phyloP scores from a whole-genome alignment of 2,888 invertebrate species.

The Lutraria lutraria region DNA sequence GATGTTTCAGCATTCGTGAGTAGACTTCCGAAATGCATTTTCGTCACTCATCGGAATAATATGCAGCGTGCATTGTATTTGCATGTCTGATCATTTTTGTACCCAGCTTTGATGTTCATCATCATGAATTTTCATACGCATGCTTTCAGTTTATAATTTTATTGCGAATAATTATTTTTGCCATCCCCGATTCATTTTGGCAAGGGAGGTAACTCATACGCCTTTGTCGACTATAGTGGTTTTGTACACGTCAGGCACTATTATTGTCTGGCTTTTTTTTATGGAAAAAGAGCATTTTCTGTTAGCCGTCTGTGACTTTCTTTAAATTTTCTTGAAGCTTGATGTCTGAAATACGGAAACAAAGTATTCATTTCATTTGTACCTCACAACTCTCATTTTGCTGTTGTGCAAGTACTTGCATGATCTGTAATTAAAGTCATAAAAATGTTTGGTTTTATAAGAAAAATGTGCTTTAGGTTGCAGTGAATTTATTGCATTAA shows the following conservation, averaged over 20 bases:
- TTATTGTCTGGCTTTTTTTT: background rate
- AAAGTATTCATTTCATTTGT: conserved; percentile 27
- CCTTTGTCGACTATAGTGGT: background rate
- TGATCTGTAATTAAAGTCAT: conserved; percentile 15
- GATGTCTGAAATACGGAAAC: background rate
- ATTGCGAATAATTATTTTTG: conserved; percentile 2
- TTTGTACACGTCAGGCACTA: background rate
- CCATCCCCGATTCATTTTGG: background rate
- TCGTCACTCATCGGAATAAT: background rate
- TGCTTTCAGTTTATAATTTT: background rate
- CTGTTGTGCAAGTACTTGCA: conserved; percentile 25
- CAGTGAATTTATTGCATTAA: conserved; percentile 32
- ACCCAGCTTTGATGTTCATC: background rate
- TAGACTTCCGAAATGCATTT: background rate
- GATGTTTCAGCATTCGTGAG: background rate
- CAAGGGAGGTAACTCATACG: conserved; percentile 42
- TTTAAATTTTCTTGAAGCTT: background rate
- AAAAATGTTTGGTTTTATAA: background rate
- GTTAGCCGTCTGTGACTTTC: background rate
- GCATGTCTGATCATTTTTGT: background rate
- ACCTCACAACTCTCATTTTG: background rate
- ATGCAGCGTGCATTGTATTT: background rate
- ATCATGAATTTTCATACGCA: background rate
- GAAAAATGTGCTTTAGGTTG: conserved; percentile 17
- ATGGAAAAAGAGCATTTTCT: background rate